phyloP scores from a whole-genome alignment of 2,888 invertebrate species.

The Euzetes globulus region DNA sequence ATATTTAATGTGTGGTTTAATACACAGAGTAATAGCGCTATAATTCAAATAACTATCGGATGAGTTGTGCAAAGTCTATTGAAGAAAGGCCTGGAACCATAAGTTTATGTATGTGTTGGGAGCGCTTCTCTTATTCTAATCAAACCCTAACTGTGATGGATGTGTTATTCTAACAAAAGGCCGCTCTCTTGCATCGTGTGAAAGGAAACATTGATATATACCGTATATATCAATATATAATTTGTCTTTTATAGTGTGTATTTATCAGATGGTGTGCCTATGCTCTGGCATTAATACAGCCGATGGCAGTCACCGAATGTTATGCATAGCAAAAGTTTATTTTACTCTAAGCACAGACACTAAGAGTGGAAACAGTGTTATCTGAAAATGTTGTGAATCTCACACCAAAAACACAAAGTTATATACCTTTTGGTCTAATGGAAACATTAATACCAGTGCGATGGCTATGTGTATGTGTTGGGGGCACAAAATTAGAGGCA shows the following conservation, averaged over 20 bases:
- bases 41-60: neutral
- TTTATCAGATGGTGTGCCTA: neutral
- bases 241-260: neutral
- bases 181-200: neutral
- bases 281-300: neutral
- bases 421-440: neutral
- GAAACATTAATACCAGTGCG: no score
- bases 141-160: neutral
- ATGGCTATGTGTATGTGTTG: no score
- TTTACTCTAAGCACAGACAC: neutral
- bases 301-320: neutral
- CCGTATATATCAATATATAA: neutral
- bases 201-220: neutral
- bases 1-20: neutral
- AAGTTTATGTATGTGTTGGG: no score
- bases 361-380: no score
- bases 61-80: neutral
- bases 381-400: neutral
- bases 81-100: no score
- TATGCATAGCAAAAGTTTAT: neutral
- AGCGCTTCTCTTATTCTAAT: neutral
- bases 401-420: neutral
- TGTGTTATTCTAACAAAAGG: neutral
- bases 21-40: neutral
- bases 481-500: no score